A percentile compares a stretch with the other conserved stretches of the same genome.
These are phyloP conservation scores for Ceratoteleas bidentatus DNA, from an alignment of 1,140 invertebrate species.

Conservation along the genomic window DNA sequence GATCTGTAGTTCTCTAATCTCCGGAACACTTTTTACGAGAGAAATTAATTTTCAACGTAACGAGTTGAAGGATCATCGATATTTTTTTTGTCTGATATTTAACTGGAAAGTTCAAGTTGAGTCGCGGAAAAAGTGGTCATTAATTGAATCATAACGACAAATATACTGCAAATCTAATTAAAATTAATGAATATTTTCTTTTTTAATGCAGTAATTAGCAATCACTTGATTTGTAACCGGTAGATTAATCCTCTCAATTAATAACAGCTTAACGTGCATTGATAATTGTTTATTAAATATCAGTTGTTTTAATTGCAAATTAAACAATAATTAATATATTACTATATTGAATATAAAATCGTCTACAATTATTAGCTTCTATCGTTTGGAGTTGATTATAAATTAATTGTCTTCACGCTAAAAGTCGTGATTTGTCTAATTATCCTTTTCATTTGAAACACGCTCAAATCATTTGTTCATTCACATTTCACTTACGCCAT, in stretches of 20 bases:
- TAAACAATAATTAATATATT: conserved; percentile 31
- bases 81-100: no score
- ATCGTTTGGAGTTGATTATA: no score
- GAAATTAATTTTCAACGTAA: no score
- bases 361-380: no score
- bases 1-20: no score
- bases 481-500: no score
- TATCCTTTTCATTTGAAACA: no score
- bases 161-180: conserved; percentile 1
- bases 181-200: conserved; percentile 23
- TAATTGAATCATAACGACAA: background rate
- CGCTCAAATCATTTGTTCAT: no score
- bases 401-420: conserved; percentile 19
- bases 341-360: no score
- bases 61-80: no score
- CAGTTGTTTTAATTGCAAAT: conserved; percentile 31
- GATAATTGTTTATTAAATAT: conserved; percentile 37
- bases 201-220: conserved; percentile 24
- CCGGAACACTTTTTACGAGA: no score
- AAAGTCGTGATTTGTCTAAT: no score
- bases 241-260: conserved; percentile 30
- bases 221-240: conserved; percentile 18
- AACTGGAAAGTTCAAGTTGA: background rate
- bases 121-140: background rate
- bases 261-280: conserved; percentile 13